Percentiles rank a stretch among this genome's conserved stretches.
These are phyloP conservation scores for Rhabdornis inornatus DNA, from an alignment of 2,113 vertebrate genomes.

Conservation along the genomic window DNA sequence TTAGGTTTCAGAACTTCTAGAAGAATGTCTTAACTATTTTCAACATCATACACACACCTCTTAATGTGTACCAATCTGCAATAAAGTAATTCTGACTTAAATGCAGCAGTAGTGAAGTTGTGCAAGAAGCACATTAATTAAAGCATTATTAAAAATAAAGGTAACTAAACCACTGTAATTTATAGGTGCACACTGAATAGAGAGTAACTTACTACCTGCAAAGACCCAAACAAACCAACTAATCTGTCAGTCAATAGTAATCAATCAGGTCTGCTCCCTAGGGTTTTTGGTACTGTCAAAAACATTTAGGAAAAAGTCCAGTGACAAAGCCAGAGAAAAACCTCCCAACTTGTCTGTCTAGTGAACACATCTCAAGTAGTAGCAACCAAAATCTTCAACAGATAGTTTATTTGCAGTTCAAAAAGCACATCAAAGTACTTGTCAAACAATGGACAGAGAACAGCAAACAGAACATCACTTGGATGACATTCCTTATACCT, in stretches of 20 bases:
- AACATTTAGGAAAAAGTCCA: neutral
- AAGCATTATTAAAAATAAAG: neutral
- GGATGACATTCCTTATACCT: neutral
- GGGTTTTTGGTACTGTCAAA: constrained; percentile 16
- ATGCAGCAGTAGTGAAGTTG: neutral
- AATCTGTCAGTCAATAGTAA: constrained; percentile 30
- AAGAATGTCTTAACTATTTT: neutral
- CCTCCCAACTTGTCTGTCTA: neutral
- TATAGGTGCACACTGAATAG: neutral
- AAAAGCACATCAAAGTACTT: neutral
- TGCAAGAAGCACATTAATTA: neutral
- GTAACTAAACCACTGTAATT: neutral
- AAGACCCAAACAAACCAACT: neutral
- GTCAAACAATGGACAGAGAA: neutral
- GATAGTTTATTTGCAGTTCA: neutral
- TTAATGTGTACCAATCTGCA: fast-evolving
- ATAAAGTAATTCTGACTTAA: neutral
- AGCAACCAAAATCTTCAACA: neutral
- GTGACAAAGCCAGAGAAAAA: neutral
- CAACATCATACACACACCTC: neutral
- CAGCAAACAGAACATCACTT: neutral
- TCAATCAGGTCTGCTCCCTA: constrained; percentile 4
- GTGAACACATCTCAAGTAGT: neutral
- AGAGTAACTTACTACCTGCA: neutral
- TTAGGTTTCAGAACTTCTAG: neutral